Conservation (phyloP, 2,797 vertebrate genomes). For the Parauchenoglanis punctatus region DNA sequence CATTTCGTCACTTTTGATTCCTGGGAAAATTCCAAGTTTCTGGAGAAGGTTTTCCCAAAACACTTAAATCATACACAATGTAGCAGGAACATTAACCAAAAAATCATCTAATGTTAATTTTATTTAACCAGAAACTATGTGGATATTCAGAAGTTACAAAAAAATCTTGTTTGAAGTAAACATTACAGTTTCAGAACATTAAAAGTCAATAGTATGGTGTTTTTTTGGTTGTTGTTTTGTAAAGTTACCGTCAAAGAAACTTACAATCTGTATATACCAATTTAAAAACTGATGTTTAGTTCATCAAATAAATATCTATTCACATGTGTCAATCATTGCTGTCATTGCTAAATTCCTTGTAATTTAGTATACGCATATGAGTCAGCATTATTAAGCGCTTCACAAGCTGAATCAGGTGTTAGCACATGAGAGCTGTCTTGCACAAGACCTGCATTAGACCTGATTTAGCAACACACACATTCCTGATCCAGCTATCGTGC, state of each 20-base stretch:
- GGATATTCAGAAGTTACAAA: neutral
- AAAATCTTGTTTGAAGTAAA: neutral
- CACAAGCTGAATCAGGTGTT: neutral
- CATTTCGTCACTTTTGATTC: neutral
- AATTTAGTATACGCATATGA: neutral
- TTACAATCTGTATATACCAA: neutral
- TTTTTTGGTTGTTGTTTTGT: no score
- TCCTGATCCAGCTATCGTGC: conserved; percentile 12
- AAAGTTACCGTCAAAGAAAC: neutral
- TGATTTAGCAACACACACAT: conserved; percentile 23
- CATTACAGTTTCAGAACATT: neutral
- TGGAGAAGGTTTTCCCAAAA: neutral
- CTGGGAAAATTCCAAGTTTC: neutral
- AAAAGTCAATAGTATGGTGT: neutral
- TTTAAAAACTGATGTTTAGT: neutral
- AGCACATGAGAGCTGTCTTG: neutral
- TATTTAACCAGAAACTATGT: neutral
- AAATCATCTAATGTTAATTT: neutral
- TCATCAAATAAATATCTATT: neutral
- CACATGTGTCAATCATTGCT: neutral
- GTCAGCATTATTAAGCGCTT: neutral
- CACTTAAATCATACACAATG: neutral
- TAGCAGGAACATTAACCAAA: neutral
- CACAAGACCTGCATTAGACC: conserved; percentile 13
- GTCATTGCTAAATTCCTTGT: neutral